phyloP scores from a whole-genome alignment of 35 echinoderm and acorn worm species.

The Ophioderma brevispina region DNA sequence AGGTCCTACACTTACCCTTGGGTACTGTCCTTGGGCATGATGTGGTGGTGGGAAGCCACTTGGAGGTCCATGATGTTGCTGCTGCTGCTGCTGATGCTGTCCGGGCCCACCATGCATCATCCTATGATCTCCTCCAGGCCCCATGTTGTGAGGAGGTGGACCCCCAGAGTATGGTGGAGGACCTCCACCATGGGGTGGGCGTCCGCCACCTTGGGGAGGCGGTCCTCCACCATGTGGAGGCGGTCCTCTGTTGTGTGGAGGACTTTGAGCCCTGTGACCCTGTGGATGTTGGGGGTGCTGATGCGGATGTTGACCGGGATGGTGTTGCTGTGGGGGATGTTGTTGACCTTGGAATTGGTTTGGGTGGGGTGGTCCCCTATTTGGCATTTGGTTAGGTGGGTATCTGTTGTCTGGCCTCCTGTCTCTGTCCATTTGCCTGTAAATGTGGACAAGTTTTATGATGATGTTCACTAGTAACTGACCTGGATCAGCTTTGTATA shows the following conservation, averaged over 20 bases:
- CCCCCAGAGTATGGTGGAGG: neutral
- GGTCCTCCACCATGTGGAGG: neutral
- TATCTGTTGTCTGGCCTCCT: conserved; percentile 27
- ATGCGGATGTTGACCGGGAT: neutral
- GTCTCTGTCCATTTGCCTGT: conserved; percentile 29
- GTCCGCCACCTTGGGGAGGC: neutral
- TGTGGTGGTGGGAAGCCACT: conserved; percentile 2
- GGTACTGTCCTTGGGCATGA: neutral
- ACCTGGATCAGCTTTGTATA: too few relatives aligned
- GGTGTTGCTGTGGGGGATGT: neutral
- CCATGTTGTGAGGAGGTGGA: neutral
- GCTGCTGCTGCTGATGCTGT: conserved; percentile 25
- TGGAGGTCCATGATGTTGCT: neutral
- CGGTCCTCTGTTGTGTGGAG: neutral
- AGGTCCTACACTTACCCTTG: neutral
- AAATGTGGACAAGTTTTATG: too few relatives aligned
- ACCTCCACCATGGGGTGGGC: neutral
- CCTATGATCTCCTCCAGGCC: conserved; percentile 12
- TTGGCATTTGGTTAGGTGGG: neutral
- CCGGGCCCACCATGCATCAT: neutral
- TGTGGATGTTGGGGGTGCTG: neutral
- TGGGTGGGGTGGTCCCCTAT: conserved; percentile 27
- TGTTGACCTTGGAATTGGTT: conserved; percentile 23
- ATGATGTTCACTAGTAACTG: too few relatives aligned
- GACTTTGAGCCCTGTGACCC: conserved; percentile 12